phyloP scores from a whole-genome alignment of 1,140 invertebrate genomes.

The Doryteuthis pealeii region DNA sequence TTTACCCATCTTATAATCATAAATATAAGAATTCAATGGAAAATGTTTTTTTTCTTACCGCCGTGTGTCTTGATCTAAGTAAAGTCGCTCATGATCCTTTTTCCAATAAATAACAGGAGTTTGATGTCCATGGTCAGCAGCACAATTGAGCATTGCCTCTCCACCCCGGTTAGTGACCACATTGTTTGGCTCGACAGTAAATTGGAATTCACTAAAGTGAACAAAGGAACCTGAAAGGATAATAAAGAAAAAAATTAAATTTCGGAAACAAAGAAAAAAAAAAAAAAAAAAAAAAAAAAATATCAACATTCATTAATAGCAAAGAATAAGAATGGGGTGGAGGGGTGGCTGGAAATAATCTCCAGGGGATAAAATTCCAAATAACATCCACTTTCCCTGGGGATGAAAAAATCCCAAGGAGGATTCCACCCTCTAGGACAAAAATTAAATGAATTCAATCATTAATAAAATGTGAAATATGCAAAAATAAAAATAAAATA shows the following conservation, averaged over 20 bases:
- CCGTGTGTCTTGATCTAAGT: no score
- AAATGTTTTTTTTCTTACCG: no score
- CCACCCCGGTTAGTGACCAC: slow-evolving; percentile 51
- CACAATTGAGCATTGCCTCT: slow-evolving; percentile 58
- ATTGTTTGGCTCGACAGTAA: slow-evolving; percentile 58
- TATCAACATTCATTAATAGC: neutral
- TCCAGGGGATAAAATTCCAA: neutral
- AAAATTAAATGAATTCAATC: no score
- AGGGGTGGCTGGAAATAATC: neutral
- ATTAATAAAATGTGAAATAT: no score
- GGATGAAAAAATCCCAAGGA: no score
- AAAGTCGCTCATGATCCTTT: slow-evolving; percentile 46
- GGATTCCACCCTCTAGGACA: no score
- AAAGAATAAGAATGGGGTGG: neutral
- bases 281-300: neutral
- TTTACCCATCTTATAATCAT: no score
- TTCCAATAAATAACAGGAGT: slow-evolving; percentile 57
- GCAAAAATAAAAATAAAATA: no score
- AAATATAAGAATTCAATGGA: no score
- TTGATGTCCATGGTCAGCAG: slow-evolving; percentile 40
- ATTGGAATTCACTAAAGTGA: slow-evolving; percentile 52
- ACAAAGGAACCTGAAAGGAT: slow-evolving; percentile 22
- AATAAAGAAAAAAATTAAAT: slow-evolving; percentile 26
- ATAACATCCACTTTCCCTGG: neutral
- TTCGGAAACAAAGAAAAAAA: slow-evolving; percentile 32